These are phyloP conservation scores for Syrrhaptes paradoxus DNA, from an alignment of 2,113 vertebrate species.

Conservation along the genomic window DNA sequence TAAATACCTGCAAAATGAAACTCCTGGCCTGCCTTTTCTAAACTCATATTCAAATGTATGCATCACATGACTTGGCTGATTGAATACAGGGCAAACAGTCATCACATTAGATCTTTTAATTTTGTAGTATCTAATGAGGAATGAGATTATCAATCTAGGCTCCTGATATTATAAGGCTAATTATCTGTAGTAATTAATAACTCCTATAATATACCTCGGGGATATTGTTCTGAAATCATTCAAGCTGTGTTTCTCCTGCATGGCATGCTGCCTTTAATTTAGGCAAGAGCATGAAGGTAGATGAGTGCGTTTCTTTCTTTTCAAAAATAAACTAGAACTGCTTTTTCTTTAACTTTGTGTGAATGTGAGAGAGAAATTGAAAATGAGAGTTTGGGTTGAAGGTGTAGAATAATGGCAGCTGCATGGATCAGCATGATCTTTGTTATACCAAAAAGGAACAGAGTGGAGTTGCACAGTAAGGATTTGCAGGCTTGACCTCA, in stretches of 20 bases:
- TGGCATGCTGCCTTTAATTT: background rate
- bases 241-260: background rate
- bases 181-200: slow-evolving; percentile 60
- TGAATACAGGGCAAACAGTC: slow-evolving; percentile 1
- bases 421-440: background rate
- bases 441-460: background rate
- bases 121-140: slow-evolving; percentile 49
- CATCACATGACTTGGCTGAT: background rate
- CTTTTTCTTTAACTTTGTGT: background rate
- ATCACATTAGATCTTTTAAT: slow-evolving; percentile 33
- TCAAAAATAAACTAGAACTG: background rate
- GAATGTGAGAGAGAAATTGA: background rate
- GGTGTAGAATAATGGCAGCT: background rate
- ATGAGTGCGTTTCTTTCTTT: background rate
- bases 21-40: background rate
- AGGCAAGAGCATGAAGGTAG: background rate
- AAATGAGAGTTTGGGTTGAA: background rate
- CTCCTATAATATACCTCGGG: background rate
- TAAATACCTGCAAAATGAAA: background rate
- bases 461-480: background rate
- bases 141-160: slow-evolving; percentile 26
- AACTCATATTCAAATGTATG: background rate
- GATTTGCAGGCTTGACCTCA: background rate
- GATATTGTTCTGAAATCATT: slow-evolving; percentile 4
- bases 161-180: slow-evolving; percentile 14